Evolutionary conservation across 2,113 vertebrate species (phyloP).

Genomic region (Zingel zingel): DNA sequence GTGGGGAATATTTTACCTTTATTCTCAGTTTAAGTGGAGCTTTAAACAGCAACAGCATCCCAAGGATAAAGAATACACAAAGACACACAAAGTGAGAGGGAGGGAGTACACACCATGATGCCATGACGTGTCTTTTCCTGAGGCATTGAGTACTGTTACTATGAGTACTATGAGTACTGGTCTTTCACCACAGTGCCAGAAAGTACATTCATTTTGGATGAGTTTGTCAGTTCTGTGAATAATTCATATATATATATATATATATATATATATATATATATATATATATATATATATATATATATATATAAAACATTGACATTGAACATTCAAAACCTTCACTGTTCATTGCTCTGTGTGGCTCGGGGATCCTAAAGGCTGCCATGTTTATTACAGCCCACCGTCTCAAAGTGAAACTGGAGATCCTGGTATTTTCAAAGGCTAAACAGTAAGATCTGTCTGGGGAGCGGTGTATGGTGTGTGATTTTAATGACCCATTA

Average conservation of each 20-base stretch:
- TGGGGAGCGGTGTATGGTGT: no score
- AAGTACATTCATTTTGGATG: neutral
- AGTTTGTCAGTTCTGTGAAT: neutral
- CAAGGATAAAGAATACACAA: neutral
- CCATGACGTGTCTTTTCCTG: neutral
- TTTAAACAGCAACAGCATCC: neutral
- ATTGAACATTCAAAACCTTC: neutral
- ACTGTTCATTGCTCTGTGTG: neutral
- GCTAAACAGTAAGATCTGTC: neutral
- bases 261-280: neutral
- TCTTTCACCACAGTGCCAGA: neutral
- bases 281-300: neutral
- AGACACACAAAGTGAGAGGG: neutral
- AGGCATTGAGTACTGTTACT: neutral
- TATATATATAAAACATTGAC: neutral
- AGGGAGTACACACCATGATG: neutral
- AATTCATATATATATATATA: neutral
- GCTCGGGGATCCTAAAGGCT: neutral
- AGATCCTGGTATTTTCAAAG: neutral
- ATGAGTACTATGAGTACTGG: neutral
- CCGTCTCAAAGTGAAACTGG: neutral
- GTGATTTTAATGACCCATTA: no score
- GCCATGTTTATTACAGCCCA: neutral
- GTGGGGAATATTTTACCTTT: neutral
- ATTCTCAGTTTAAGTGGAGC: neutral